These are phyloP conservation scores for Acomys russatus DNA, from an alignment of 2,797 vertebrate species.

Conservation along the genomic window DNA sequence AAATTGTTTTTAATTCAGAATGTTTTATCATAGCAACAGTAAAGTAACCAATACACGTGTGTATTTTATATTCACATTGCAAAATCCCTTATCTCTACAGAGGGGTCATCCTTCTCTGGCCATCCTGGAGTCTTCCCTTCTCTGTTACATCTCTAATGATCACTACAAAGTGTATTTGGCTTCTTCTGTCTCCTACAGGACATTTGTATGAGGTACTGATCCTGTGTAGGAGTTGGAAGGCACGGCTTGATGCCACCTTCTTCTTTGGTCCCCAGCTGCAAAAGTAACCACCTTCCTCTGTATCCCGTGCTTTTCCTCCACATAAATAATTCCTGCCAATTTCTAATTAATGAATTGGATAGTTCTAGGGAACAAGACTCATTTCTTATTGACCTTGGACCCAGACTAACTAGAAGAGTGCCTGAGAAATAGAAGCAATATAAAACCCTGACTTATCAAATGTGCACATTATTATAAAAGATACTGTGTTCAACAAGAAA, in stretches of 20 bases:
- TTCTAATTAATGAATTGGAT: not conserved
- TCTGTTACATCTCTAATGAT: not conserved
- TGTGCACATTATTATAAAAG: not conserved
- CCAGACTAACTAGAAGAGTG: not conserved
- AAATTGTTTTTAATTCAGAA: not conserved
- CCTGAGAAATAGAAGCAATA: not conserved
- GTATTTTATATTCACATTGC: not conserved
- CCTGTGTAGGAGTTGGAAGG: accelerated
- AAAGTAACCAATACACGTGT: not conserved
- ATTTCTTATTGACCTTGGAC: not conserved
- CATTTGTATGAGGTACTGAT: not conserved
- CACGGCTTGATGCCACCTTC: not conserved
- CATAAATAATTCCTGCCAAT: not conserved
- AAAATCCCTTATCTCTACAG: not conserved
- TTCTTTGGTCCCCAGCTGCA: not conserved
- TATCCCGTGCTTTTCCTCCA: not conserved
- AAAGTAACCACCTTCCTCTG: not conserved
- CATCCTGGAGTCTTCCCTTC: not conserved
- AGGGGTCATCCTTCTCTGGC: not conserved
- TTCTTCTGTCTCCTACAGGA: not conserved
- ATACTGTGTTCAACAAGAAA: not conserved
- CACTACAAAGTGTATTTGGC: not conserved
- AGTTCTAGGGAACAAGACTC: not conserved
- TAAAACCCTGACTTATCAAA: not conserved
- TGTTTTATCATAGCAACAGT: not conserved